phyloP scores from a whole-genome alignment of 2,113 vertebrate species.

The Dendrocopos noguchii region DNA sequence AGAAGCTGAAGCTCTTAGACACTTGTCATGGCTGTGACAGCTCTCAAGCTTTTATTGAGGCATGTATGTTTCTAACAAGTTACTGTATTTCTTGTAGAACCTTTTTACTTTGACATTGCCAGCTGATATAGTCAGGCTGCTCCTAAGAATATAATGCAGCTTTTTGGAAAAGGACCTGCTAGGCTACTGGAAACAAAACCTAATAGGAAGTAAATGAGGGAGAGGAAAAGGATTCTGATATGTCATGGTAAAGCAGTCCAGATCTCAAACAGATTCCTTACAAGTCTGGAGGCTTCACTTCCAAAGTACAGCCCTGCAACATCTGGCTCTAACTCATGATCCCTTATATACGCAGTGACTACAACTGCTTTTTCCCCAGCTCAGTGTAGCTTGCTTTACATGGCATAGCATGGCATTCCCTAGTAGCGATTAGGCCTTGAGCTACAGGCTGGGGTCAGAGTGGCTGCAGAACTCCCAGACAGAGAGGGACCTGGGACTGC shows the following conservation, averaged over 20 bases:
- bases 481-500: too few relatives aligned
- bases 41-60: not conserved
- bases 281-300: not conserved
- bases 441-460: not conserved
- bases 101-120: not conserved
- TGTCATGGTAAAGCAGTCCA: not conserved
- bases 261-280: not conserved
- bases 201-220: not conserved
- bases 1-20: not conserved
- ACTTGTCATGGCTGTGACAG: not conserved
- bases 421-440: not conserved
- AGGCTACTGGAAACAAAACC: constrained; percentile 13
- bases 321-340: not conserved
- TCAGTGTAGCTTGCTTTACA: not conserved
- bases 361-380: not conserved
- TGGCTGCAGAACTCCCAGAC: too few relatives aligned
- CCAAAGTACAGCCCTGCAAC: not conserved
- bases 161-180: not conserved
- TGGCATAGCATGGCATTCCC: not conserved
- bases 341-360: not conserved
- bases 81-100: not conserved
- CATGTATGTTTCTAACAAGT: not conserved
- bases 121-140: not conserved
- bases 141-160: not conserved
- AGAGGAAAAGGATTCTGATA: not conserved